Base-by-base conservation (phyloP, 2,888 invertebrate species). In the Drosophila gaucha region DNA sequence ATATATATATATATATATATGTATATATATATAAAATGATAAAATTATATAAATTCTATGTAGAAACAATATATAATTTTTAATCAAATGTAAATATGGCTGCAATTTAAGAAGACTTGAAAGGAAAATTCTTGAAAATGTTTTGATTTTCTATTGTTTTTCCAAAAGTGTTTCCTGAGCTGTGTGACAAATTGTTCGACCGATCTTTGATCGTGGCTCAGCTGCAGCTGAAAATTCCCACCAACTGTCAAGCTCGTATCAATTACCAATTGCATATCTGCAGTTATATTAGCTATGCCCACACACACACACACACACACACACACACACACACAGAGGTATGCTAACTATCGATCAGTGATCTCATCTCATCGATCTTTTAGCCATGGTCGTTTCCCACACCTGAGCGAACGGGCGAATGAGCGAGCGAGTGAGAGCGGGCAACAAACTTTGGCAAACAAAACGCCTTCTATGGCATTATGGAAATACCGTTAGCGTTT, bases 401-500 rank as follows among this genome's bases (percentile, higher is more conserved):
- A 72, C 56, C 44, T 26, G 43, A 56, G 24, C 43, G 20, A 22
- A 22, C 10, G 46, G 18, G 6, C 26, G 18, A 30, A 16, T 33
- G 30, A 20, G 66, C 9, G 9, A 33, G 59, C 30, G 31, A 24
- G 33, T 12, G 49, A 22, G 52, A 44, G 54, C 33, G 73, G 63
- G 54, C 74, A 72, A 72, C 65, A 72, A 72, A 72, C 72, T 74
- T 73, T 73, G 67, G 73, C 73, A 54, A 63, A 66, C 38, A 66
- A 70, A 63, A 60, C 68, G 60, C 63, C 67, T 69, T 76, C 76
- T 79, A 74, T 60, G 76, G 74, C 69, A 76, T 80, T 78, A 74
- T 80, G 84, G 74, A 80, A 80, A 80, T 80, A 85, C 80, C 85
- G 85, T 80, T 80, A 60, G 16, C 24, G 41, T 30, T 51, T 50